Percentiles rank a stretch among this genome's conserved stretches.
Conservation (phyloP, 1,140 invertebrate species). For the Drosophila ohnishii region DNA sequence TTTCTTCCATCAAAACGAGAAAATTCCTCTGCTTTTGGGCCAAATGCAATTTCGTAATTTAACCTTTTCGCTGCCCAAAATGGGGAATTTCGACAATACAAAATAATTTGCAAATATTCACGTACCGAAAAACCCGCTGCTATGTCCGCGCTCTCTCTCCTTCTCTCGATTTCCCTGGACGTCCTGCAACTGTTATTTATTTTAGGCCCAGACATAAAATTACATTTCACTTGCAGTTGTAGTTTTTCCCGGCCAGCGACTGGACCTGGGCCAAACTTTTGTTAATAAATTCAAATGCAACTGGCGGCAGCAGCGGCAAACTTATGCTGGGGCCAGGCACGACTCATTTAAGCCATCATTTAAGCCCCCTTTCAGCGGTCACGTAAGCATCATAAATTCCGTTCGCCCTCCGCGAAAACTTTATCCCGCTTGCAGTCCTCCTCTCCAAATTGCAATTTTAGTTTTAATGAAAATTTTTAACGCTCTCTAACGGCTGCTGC, state of each 20-base stretch:
- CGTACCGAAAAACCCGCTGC: not conserved
- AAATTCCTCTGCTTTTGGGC: conserved; percentile 6
- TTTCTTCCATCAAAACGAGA: conserved; percentile 7
- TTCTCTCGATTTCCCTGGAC: not conserved
- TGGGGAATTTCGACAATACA: conserved; percentile 32
- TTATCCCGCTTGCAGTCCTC: conserved; percentile 4
- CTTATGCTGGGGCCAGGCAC: conserved; percentile 55
- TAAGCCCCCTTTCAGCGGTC: conserved; percentile 60
- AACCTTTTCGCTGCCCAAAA: conserved; percentile 20
- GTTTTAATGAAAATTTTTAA: conserved; percentile 70
- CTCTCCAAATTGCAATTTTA: conserved; percentile 62
- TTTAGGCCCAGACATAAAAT: conserved; percentile 59
- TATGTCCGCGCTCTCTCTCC: not conserved
- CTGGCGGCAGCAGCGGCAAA: conserved; percentile 21
- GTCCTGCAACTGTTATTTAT: conserved; percentile 50
- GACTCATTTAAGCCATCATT: conserved; percentile 70
- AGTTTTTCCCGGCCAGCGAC: conserved; percentile 26
- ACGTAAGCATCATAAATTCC: conserved; percentile 68
- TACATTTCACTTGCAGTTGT: conserved; percentile 58
- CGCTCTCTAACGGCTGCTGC: conserved; percentile 20
- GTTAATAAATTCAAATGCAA: conserved; percentile 73
- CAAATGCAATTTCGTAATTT: conserved; percentile 41
- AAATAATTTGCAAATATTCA: conserved; percentile 46
- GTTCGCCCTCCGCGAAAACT: conserved; percentile 12
- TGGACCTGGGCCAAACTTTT: conserved; percentile 63